A percentile compares a stretch with the other conserved stretches of the same genome.
These are phyloP conservation scores for Melanitta fusca DNA, from an alignment of 2,797 vertebrate genomes.

Conservation along the genomic window DNA sequence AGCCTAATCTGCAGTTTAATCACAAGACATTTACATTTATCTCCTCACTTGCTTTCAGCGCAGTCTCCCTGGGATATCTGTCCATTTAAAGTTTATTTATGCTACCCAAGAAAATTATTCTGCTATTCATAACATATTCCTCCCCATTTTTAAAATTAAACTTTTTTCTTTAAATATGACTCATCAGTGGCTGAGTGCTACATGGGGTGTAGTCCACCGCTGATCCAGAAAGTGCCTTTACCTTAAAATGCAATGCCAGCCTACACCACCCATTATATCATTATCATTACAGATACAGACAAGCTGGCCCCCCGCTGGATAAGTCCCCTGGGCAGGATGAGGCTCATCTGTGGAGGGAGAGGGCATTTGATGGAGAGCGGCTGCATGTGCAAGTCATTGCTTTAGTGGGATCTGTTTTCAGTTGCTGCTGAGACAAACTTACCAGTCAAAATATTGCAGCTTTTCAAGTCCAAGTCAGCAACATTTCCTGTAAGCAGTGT, in stretches of 20 bases:
- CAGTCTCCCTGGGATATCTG: not conserved
- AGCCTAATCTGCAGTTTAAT: slow-evolving; percentile 10
- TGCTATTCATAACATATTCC: not conserved
- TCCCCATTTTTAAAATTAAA: not conserved
- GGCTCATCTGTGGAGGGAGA: not conserved
- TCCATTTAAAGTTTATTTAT: slow-evolving; percentile 11
- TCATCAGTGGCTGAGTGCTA: not conserved
- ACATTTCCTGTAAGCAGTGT: not conserved
- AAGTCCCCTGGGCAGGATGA: not conserved
- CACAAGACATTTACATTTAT: not conserved
- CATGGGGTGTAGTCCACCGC: fast-evolving
- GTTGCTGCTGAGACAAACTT: slow-evolving; percentile 26
- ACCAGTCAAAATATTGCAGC: not conserved
- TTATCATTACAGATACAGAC: not conserved
- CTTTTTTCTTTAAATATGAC: not conserved
- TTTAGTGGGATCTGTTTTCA: slow-evolving; percentile 32
- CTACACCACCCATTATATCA: not conserved
- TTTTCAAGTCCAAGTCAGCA: slow-evolving; percentile 35
- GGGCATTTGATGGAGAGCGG: not conserved
- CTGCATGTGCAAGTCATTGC: slow-evolving; percentile 4
- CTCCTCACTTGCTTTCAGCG: not conserved
- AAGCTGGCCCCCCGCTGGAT: not conserved
- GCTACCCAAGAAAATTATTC: not conserved
- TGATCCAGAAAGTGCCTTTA: slow-evolving; percentile 4
- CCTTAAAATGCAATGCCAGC: not conserved